phyloP scores from a whole-genome alignment of 2,113 vertebrate species.

The Puffinus mauretanicus region DNA sequence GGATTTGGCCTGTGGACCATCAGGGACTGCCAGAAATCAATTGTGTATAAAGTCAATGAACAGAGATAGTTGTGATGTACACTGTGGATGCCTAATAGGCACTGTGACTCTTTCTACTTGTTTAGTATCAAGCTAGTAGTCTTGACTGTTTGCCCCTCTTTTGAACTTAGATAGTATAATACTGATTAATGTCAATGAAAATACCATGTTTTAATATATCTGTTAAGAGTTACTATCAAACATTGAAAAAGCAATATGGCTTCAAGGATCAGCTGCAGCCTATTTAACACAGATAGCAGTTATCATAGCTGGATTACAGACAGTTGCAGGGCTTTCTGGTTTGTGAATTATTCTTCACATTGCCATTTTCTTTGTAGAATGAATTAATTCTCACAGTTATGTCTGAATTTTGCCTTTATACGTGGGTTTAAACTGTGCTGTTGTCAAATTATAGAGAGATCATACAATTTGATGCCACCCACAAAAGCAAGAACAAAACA shows the following conservation, averaged over 20 bases:
- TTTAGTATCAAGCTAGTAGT: neutral
- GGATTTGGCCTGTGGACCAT: neutral
- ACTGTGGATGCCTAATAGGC: neutral
- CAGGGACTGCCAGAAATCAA: neutral
- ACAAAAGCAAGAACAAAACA: neutral
- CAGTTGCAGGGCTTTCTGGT: neutral
- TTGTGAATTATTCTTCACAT: neutral
- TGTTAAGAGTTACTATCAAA: neutral
- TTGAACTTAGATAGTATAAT: neutral
- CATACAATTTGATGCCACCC: neutral
- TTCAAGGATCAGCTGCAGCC: neutral
- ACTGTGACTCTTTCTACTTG: neutral
- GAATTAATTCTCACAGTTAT: neutral
- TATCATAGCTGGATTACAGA: neutral
- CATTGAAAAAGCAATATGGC: neutral
- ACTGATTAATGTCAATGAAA: neutral
- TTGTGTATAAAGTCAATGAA: neutral
- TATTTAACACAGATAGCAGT: neutral
- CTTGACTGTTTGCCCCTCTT: neutral
- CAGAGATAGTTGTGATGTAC: neutral
- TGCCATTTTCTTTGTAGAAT: neutral
- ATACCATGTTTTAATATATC: neutral
- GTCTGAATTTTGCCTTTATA: neutral
- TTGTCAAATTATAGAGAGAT: neutral
- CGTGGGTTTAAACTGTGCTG: neutral